These are phyloP conservation scores for Lasioglossum marginatum DNA, from an alignment of 2,888 invertebrate species.

Conservation along the genomic window DNA sequence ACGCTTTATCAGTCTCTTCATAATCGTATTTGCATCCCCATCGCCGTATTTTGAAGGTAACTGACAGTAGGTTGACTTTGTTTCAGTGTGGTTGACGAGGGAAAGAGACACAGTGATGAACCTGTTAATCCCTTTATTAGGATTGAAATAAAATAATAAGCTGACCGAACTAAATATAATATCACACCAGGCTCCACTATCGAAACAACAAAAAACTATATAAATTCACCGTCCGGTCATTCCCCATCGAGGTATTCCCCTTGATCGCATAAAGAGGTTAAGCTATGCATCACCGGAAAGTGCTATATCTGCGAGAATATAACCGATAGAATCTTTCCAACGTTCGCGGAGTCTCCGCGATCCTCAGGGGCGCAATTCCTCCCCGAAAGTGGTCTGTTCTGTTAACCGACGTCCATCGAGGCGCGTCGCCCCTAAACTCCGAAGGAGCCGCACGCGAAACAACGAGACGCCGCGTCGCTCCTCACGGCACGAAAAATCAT, in stretches of 20 bases:
- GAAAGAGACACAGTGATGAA: not conserved
- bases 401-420: not conserved
- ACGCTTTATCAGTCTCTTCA: not conserved
- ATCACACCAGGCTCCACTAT: not conserved
- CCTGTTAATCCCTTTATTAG: no score
- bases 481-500: conserved; percentile 30
- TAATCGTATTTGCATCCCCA: not conserved
- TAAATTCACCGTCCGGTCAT: not conserved
- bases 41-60: not conserved
- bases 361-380: conserved; percentile 1
- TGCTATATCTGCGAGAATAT: not conserved
- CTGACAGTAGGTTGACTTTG: not conserved
- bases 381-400: not conserved
- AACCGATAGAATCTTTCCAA: not conserved
- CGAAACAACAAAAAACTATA: not conserved
- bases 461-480: not conserved
- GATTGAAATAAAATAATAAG: no score
- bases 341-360: not conserved
- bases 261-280: not conserved
- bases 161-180: not conserved
- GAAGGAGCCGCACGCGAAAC: not conserved
- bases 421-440: not conserved
- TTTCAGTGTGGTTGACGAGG: not conserved
- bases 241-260: not conserved
- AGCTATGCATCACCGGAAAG: not conserved